Base-by-base conservation (phyloP, 2,797 vertebrate genomes). In the Ptychadena robeensis region DNA sequence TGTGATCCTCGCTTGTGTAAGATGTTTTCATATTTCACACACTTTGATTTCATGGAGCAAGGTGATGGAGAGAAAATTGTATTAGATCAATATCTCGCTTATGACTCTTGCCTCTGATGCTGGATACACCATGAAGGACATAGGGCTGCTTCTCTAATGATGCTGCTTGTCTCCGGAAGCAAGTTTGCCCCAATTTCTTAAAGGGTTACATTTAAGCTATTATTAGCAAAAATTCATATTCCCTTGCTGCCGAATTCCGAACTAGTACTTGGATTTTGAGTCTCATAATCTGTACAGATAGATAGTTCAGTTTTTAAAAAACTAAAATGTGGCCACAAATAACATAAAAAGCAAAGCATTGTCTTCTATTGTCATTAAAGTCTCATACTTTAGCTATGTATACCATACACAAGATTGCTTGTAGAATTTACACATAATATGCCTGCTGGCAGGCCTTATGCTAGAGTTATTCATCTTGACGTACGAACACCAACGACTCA, bases 101-200 rank as follows among this genome's bases (percentile, higher is more conserved):
- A 76, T 76, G 61, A 40, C 35, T 64, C 32, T 28, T 61, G 31
- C 53, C 40, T 37, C 34, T 34, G 32, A 74, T 35, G 31, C 34
- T 63, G 72, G 3, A 12, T 37, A 37, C 3, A 27, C 34, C n/a
- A 63, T 37, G 15, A 40, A 64, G 73, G 73, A 35, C 59, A 76
- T 61, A 27, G 25, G 48, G 57, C 8, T 61, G 59, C 9, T 22
- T 22, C 44, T 53, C 15, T 53, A 53, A 53, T 53, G 44, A 53
- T 22, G 44, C 44, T 53, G 44, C 6, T 22, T 53, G 59, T 61
- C 59, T 61, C 9, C 8, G 27, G 27, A 61, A 61, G 59, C 59
- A 28, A 28, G 59, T 61, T 27, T 28, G 59, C n/a, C 53, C 9
- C 53, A n/a, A 15, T 44, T 44, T 44, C 40, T 44, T 2, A 4